Conservation (phyloP, 1,140 invertebrate genomes). For the Drosophila nebulosa region DNA sequence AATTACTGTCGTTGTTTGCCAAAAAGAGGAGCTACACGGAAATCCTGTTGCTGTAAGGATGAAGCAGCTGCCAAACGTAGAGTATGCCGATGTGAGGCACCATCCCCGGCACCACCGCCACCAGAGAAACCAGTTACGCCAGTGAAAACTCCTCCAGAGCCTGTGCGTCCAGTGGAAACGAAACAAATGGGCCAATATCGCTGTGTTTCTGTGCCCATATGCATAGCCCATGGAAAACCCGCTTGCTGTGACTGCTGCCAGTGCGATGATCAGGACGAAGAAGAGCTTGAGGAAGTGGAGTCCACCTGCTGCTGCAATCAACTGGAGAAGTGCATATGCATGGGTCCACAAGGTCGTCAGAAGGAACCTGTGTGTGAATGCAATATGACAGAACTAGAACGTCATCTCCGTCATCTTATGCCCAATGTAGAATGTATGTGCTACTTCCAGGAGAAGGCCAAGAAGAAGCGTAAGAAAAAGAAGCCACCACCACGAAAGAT, state of each 20-base stretch:
- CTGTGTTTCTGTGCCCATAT: constrained; percentile 11
- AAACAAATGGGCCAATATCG: background rate
- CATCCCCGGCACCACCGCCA: background rate
- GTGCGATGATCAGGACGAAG: background rate
- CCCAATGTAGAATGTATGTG: constrained; percentile 34
- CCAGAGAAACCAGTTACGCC: too few relatives aligned
- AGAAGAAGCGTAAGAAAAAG: constrained; percentile 16
- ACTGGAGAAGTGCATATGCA: constrained; percentile 3
- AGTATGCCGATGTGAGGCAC: background rate
- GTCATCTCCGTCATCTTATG: constrained; percentile 7
- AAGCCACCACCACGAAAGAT: background rate
- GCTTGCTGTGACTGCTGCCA: constrained; percentile 3
- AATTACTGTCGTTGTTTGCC: background rate
- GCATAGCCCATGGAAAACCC: background rate
- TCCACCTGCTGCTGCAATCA: constrained; percentile 2
- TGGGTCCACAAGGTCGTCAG: background rate
- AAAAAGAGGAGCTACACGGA: background rate
- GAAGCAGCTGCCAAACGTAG: background rate
- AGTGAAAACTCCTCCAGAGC: background rate
- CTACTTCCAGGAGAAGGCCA: constrained; percentile 7
- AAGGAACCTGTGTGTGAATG: background rate
- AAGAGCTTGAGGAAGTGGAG: background rate
- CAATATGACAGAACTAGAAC: constrained; percentile 21
- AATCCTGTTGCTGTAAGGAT: background rate
- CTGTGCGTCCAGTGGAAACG: background rate